Conservation (phyloP, 2,113 vertebrate species). For the Sturnira hondurensis region DNA sequence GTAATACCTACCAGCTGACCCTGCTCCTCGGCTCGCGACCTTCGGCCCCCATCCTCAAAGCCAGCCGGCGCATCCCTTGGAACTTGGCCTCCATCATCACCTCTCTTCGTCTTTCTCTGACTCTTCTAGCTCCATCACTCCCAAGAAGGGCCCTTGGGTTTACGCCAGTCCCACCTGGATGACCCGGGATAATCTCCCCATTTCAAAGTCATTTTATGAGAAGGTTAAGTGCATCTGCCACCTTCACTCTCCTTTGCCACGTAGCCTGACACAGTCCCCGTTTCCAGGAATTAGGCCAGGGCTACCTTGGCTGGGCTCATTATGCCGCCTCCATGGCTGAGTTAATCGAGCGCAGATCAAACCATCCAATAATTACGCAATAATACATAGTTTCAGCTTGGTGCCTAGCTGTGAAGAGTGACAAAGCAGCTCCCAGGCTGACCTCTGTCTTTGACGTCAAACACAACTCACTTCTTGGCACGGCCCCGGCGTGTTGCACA, state of each 20-base stretch:
- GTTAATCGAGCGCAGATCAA: background rate
- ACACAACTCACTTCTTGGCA: background rate
- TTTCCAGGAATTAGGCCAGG: background rate
- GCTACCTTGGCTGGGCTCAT: background rate
- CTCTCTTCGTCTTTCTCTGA: background rate
- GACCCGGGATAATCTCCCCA: background rate
- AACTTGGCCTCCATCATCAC: background rate
- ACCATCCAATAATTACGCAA: background rate
- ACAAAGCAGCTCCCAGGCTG: background rate
- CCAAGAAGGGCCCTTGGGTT: background rate
- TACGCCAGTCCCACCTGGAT: background rate
- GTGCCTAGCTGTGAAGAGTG: background rate
- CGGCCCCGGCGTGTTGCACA: rapidly evolving
- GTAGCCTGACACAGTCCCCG: background rate
- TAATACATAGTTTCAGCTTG: background rate
- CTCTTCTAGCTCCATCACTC: background rate
- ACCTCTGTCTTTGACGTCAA: background rate
- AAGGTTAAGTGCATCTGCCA: background rate
- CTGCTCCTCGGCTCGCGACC: background rate
- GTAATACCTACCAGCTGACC: background rate
- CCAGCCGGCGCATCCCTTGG: background rate
- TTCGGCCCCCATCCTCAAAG: background rate
- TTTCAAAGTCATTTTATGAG: background rate
- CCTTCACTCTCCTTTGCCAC: background rate
- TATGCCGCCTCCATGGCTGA: background rate